These are phyloP conservation scores for Berghia stephanieae DNA, from an alignment of 1,140 invertebrate species.

Conservation along the genomic window DNA sequence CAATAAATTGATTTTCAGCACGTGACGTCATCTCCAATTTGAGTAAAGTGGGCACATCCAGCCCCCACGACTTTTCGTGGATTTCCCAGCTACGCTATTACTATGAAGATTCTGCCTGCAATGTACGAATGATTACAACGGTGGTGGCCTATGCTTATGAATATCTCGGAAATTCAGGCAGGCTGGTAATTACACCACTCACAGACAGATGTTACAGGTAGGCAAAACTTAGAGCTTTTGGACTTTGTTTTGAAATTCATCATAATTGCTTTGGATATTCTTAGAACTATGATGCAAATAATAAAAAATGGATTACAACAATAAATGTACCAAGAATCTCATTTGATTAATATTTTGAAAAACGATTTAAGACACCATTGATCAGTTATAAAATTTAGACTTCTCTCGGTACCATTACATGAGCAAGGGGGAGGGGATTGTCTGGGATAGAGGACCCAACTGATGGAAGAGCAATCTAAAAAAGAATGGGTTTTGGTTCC, in stretches of 20 bases:
- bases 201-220: constrained; percentile 66
- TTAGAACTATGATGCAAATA: no score
- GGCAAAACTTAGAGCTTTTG: not conserved
- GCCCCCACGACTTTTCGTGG: constrained; percentile 64
- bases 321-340: no score
- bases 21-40: constrained; percentile 78
- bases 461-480: no score
- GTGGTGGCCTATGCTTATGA: constrained; percentile 64
- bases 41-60: constrained; percentile 42
- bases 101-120: constrained; percentile 46
- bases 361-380: no score
- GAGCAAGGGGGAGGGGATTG: no score
- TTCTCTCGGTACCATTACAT: no score
- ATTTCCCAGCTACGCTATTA: constrained; percentile 67
- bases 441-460: no score
- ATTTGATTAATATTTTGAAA: no score
- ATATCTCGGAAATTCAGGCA: constrained; percentile 64
- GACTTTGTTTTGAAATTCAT: not conserved
- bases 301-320: no score
- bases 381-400: no score
- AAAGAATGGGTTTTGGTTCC: no score
- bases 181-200: constrained; percentile 66
- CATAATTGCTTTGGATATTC: no score
- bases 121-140: constrained; percentile 66
- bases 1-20: constrained; percentile 72